phyloP scores from a whole-genome alignment of 2,888 invertebrate genomes.

The Eupeodes latifasciatus region DNA sequence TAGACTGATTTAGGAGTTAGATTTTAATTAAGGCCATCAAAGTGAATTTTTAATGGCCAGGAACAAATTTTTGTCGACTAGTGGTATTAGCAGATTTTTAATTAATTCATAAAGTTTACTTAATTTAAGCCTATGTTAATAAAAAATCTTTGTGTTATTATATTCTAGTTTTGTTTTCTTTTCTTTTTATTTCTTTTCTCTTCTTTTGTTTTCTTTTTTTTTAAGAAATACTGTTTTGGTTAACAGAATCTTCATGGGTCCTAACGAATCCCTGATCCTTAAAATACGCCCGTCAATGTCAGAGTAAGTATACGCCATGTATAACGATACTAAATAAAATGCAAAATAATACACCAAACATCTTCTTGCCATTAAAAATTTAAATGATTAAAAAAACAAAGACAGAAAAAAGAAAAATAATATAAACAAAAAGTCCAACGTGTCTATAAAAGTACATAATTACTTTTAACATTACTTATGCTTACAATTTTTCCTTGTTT shows the following conservation, averaged over 20 bases:
- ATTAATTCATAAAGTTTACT: too few species aligned
- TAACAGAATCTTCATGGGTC: constrained; percentile 64
- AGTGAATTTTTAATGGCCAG: too few species aligned
- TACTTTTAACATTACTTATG: constrained; percentile 7
- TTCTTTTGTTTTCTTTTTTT: neutral
- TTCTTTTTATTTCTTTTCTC: too few species aligned
- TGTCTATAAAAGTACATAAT: constrained; percentile 6
- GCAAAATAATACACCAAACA: neutral
- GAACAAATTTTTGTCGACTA: too few species aligned
- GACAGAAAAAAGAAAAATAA: neutral
- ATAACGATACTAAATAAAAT: neutral
- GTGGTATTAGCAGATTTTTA: too few species aligned
- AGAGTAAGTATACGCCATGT: constrained; percentile 50
- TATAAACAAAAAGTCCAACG: neutral
- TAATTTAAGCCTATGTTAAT: neutral
- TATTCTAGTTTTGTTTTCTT: neutral
- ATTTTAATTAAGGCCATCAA: too few species aligned
- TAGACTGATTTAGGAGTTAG: too few species aligned
- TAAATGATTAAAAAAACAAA: constrained; percentile 10
- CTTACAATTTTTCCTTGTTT: neutral
- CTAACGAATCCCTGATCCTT: constrained; percentile 77
- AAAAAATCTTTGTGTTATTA: neutral
- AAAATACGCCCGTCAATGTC: constrained; percentile 65
- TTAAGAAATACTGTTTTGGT: constrained; percentile 46
- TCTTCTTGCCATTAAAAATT: constrained; percentile 15